phyloP scores from a whole-genome alignment of 92 coral and sea anemone genomes.

The Porites divaricata region DNA sequence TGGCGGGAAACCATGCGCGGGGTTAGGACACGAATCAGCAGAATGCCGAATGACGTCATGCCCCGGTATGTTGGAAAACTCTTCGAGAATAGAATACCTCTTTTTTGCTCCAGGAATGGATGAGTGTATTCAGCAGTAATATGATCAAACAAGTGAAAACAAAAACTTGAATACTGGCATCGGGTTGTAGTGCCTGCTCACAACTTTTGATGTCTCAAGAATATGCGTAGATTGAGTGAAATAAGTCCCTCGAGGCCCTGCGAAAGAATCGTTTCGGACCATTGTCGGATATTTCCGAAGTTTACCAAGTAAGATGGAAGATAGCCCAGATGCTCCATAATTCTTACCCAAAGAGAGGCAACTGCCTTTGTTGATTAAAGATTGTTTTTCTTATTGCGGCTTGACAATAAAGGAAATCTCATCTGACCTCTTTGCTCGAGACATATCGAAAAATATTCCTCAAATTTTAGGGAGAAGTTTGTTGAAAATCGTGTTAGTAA shows the following conservation, averaged over 20 bases:
- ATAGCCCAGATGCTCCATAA: no score
- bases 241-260: not conserved
- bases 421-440: no score
- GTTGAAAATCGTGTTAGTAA: no score
- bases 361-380: no score
- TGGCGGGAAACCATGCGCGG: slow-evolving; percentile 93
- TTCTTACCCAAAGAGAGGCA: no score
- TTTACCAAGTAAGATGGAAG: not conserved
- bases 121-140: not conserved
- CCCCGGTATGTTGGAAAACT: slow-evolving; percentile 70
- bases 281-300: not conserved
- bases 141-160: not conserved
- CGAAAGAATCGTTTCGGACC: not conserved
- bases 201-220: no score
- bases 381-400: no score
- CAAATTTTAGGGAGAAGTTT: no score
- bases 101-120: not conserved
- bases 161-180: no score
- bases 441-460: no score
- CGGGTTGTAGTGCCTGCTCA: no score
- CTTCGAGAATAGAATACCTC: not conserved
- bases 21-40: slow-evolving; percentile 83
- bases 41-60: slow-evolving; percentile 89
- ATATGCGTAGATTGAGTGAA: not conserved
- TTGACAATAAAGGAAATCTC: no score